phyloP scores from a whole-genome alignment of 2,797 vertebrate species.

The Lepilemur ruficaudatus region DNA sequence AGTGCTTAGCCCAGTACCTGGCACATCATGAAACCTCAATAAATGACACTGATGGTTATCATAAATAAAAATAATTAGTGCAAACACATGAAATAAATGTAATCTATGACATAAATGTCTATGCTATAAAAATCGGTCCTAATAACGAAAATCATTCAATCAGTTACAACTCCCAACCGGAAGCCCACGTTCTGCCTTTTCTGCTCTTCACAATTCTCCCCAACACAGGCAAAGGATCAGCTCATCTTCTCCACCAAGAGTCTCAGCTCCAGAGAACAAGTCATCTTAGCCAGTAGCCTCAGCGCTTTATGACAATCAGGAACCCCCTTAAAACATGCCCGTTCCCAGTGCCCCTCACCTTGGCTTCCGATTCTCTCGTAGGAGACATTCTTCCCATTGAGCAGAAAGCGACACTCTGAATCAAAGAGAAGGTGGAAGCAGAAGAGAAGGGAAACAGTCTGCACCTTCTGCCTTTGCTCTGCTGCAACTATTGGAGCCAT shows the following conservation, averaged over 20 bases:
- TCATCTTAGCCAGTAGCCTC: not conserved
- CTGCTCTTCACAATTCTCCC: not conserved
- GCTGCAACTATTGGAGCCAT: rapidly evolving
- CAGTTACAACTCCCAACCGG: not conserved
- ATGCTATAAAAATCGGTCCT: not conserved
- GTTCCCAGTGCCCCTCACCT: not conserved
- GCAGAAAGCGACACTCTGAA: not conserved
- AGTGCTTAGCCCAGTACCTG: not conserved
- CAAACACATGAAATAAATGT: not conserved
- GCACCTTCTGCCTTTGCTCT: not conserved
- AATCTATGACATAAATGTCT: not conserved
- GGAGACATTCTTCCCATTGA: not conserved
- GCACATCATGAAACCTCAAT: not conserved
- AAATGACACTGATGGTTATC: not conserved
- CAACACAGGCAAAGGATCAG: not conserved
- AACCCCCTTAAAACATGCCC: rapidly evolving
- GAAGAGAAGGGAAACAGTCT: not conserved
- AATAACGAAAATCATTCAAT: not conserved
- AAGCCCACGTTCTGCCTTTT: not conserved
- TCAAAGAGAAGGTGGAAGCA: not conserved
- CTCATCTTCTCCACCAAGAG: not conserved
- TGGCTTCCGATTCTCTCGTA: not conserved
- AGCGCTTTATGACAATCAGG: not conserved
- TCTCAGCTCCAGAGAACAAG: not conserved
- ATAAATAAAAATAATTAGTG: not conserved